These are phyloP conservation scores for Stenodema calcarata DNA, from an alignment of 2,888 invertebrate species.

Conservation along the genomic window DNA sequence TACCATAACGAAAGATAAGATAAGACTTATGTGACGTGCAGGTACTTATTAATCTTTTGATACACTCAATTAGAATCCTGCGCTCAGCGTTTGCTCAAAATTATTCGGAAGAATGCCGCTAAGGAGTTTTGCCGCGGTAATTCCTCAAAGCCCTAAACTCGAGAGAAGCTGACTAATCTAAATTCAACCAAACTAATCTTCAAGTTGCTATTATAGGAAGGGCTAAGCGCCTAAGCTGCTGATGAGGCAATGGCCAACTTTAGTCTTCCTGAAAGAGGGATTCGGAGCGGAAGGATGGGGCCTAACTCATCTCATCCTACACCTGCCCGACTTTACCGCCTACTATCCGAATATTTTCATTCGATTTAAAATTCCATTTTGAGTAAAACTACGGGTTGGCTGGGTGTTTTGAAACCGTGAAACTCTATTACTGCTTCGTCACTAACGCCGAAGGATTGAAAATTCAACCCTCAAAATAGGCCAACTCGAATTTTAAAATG, in stretches of 20 bases:
- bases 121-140: background rate
- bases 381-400: too few relatives aligned
- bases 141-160: background rate
- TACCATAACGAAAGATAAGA: too few relatives aligned
- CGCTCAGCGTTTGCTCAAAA: background rate
- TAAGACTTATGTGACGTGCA: too few relatives aligned
- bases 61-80: background rate
- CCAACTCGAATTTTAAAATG: too few relatives aligned
- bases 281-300: background rate
- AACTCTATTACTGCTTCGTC: too few relatives aligned
- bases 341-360: too few relatives aligned
- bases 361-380: too few relatives aligned
- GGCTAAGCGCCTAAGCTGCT: background rate
- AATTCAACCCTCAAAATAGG: too few relatives aligned
- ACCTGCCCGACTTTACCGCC: too few relatives aligned
- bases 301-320: background rate
- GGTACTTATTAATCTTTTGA: too few relatives aligned
- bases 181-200: background rate
- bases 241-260: background rate
- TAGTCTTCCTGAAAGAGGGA: background rate
- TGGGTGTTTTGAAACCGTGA: too few relatives aligned
- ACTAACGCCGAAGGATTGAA: too few relatives aligned
- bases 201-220: background rate
- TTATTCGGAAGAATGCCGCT: background rate
- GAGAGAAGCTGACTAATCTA: background rate